These are phyloP conservation scores for Penaeus monodon DNA, from an alignment of 2,888 invertebrate species.

Conservation along the genomic window DNA sequence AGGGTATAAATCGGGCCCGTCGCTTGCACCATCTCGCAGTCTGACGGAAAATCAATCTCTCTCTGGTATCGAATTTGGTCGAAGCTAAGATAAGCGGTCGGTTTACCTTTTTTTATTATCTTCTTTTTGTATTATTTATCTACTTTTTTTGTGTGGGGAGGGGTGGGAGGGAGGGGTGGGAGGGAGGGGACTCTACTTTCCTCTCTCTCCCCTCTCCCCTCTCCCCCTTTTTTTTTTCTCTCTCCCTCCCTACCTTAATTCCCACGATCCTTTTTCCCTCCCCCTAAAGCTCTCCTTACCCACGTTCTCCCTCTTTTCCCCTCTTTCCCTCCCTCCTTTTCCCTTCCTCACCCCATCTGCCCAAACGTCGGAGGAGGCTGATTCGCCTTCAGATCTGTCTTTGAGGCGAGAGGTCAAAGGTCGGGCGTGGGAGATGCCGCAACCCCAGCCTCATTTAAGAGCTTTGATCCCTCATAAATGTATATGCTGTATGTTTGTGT, in stretches of 20 bases:
- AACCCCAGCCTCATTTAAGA: no score
- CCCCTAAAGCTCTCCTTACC: no score
- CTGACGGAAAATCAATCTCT: slow-evolving; percentile 33
- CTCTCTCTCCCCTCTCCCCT: background rate
- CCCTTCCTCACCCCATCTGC: background rate
- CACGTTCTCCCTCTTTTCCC: no score
- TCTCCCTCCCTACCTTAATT: background rate
- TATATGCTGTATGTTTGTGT: no score
- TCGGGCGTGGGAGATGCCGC: no score
- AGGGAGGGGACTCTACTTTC: background rate
- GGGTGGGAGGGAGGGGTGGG: background rate
- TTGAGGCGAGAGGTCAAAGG: no score
- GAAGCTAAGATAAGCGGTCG: background rate
- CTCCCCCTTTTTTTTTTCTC: background rate
- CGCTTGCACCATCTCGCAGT: slow-evolving; percentile 10
- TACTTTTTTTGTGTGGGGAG: background rate
- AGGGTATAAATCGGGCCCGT: slow-evolving; percentile 32
- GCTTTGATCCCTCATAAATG: no score
- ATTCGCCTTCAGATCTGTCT: no score
- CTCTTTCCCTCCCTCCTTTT: background rate
- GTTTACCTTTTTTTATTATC: background rate
- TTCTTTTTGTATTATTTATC: no score
- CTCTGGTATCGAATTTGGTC: background rate
- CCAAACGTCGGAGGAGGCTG: no score
- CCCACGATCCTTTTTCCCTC: background rate